Evolutionary conservation across 1,140 invertebrate species (phyloP), one percentile per base, ranked within the genome.

Genomic region (Neodiprion lecontei): DNA sequence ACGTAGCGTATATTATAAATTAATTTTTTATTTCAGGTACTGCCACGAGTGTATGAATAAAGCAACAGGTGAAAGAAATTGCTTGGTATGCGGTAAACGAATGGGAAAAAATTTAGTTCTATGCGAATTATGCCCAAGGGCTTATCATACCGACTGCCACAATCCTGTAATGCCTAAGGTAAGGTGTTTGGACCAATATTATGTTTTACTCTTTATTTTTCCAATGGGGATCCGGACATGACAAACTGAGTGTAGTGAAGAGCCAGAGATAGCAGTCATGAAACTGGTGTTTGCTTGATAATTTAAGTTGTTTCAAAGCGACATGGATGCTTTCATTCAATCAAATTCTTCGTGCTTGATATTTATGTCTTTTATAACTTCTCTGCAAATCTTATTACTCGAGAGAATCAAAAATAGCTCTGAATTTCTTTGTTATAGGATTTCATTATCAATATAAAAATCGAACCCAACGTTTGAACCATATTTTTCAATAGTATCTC

Each of bases 31-130:
- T 83, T 86, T 1, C 79, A 96, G 95, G 94, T 96, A 95, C 86
- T 99, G 97, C 89, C 97, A 94, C 91, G 97, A 98, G 86, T 99
- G 98, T 89, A 94, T 98, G 86, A 98, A 98, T 85, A 98, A 98
- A 90, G 97, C 96, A 65, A 96, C 95, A 67, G 95, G 95, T 67
- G 94, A 96, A 82, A 91, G 94, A 79, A 94, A 95, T 83, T 95
- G 94, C 87, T 95, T 97, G 79, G 95, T 97, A 67, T 98, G 97
- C 86, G 96, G 96, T 7, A 95, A 94, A 72, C 92, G 93, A 79
- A 90, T 85, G 73, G 92, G 92, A n/a, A 93, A 94, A 79, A 94
- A 95, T 79, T 90, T 95, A 78, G 91, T 96, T 50, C 90, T 94
- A 14, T 99, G 97, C 84, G 95, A 97, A 85, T 88, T 95, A 21